Evolutionary conservation across 2,797 vertebrate genomes (phyloP), one percentile per base, ranked within the genome.

Genomic region (Eutrigla gurnardus): DNA sequence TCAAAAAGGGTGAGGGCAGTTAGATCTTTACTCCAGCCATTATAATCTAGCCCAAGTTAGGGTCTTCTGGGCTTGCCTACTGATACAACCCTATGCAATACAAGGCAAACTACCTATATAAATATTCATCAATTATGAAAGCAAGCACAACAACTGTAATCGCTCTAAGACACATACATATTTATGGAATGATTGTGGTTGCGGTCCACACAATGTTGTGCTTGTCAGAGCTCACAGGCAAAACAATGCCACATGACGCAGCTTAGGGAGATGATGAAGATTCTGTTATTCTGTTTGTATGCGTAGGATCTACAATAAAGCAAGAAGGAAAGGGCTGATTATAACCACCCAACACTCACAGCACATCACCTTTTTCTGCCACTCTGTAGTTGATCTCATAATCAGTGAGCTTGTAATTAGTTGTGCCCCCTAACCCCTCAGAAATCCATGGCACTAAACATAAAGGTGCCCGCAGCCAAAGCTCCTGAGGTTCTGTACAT

Each of bases 241-340:
- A 91, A 92, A 87, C 89, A 89, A 85, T 75, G 77, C 84, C 91
- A 91, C 86, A 91, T 90, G 86, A 91, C 83, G 85, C 80, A 85
- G 88, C 86, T 88, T 88, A 85, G 75, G 67, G 84, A 91, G 85
- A 90, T 72, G 84, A 87, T 54, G 58, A 81, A 77, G 78, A 86
- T 84, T 83, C 77, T 86, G 82, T 88, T 86, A 73, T 85, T 86
- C 76, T 86, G 82, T 89, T 91, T 91, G 87, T 88, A 77, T 84
- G 84, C 61, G 36, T 67, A 49, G 73, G 83, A 84, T 90, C 86
- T 81, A 75, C 81, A 82, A 73, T 83, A 86, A 77, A 78, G 59
- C 76, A 74, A 75, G 81, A 65, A 82, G 73, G 72, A 85, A 83
- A 73, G 53, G 61, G 71, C 62, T 79, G 77, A 81, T 79, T 78